These are phyloP conservation scores for Kryptolebias ocellatus DNA, from an alignment of 2,797 vertebrate genomes.

Conservation along the genomic window DNA sequence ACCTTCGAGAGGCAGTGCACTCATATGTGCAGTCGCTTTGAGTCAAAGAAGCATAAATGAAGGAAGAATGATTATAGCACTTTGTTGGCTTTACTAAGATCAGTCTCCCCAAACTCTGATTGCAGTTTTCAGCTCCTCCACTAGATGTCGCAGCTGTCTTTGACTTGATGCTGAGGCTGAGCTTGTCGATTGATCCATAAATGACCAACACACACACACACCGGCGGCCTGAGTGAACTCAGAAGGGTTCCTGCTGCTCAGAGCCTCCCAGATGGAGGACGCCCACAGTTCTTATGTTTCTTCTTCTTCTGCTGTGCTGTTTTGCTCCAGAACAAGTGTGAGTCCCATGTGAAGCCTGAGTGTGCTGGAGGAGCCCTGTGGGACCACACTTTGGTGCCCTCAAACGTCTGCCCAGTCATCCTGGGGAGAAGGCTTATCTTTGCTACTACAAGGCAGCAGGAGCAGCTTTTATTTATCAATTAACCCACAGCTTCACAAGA, in stretches of 20 bases:
- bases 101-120: no score
- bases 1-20: no score
- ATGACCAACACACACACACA: not conserved
- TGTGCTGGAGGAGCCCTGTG: slow-evolving; percentile 90
- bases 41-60: no score
- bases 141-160: no score
- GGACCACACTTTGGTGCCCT: slow-evolving; percentile 93
- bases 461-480: no score
- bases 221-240: not conserved
- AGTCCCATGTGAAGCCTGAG: slow-evolving; percentile 85
- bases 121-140: no score
- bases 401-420: slow-evolving; percentile 90
- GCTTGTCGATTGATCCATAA: no score
- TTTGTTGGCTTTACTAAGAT: no score
- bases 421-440: slow-evolving; percentile 81
- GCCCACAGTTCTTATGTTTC: slow-evolving; percentile 43
- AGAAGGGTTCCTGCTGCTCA: not conserved
- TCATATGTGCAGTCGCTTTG: no score
- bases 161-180: no score
- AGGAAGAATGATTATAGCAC: no score
- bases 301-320: slow-evolving; percentile 37
- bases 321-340: slow-evolving; percentile 95
- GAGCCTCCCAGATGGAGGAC: slow-evolving; percentile 49
- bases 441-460: not conserved
- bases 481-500: no score